These are phyloP conservation scores for Pantala flavescens DNA, from an alignment of 1,140 invertebrate genomes.

Conservation along the genomic window DNA sequence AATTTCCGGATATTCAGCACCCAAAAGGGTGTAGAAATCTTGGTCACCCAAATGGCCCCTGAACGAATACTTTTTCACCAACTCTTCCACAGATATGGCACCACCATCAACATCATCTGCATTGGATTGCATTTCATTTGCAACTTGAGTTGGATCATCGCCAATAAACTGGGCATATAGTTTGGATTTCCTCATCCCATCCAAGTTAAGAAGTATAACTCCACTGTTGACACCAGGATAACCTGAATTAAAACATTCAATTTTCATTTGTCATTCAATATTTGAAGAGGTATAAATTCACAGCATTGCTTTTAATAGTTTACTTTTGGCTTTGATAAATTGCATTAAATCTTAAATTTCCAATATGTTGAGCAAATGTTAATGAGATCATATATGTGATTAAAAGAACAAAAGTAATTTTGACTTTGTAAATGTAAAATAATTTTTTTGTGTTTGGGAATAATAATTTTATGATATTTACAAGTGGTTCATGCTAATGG, in stretches of 20 bases:
- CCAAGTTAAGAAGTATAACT: slow-evolving; percentile 61
- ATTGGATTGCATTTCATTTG: background rate
- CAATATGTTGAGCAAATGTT: too few species aligned
- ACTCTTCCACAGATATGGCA: slow-evolving; percentile 39
- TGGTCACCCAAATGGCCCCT: slow-evolving; percentile 78
- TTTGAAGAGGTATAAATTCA: too few species aligned
- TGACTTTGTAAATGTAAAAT: too few species aligned
- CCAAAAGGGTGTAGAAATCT: slow-evolving; percentile 72
- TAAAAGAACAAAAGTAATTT: too few species aligned
- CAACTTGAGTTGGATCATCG: background rate
- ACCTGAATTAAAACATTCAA: slow-evolving; percentile 25
- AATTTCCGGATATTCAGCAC: slow-evolving; percentile 58
- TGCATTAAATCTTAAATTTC: too few species aligned
- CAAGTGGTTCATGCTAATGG: too few species aligned
- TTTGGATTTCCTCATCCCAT: slow-evolving; percentile 52
- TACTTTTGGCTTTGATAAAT: too few species aligned
- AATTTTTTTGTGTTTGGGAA: too few species aligned
- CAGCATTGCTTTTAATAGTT: too few species aligned
- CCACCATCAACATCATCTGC: background rate
- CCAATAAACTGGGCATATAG: slow-evolving; percentile 41
- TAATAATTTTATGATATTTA: too few species aligned
- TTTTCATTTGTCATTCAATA: too few species aligned
- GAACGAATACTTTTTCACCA: slow-evolving; percentile 59
- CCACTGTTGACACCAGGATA: slow-evolving; percentile 75
- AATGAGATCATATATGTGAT: too few species aligned